These are phyloP conservation scores for Ceratina australensis DNA, from an alignment of 1,140 invertebrate genomes.

Conservation along the genomic window DNA sequence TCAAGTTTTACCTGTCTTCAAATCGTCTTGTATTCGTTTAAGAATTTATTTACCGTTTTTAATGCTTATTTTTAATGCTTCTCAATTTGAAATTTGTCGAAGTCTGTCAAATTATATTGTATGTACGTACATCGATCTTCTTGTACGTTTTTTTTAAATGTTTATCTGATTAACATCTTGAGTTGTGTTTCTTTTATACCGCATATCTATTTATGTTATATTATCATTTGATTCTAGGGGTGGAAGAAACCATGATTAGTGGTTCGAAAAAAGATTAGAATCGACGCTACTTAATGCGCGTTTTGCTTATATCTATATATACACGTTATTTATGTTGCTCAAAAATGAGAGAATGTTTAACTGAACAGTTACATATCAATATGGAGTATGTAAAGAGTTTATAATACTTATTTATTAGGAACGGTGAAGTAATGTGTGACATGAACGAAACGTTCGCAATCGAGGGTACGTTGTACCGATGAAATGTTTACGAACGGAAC, in stretches of 20 bases:
- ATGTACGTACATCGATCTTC: too few relatives aligned
- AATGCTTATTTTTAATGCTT: slow-evolving; percentile 2
- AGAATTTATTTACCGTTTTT: not conserved
- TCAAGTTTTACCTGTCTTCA: too few relatives aligned
- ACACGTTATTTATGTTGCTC: not conserved
- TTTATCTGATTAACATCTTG: slow-evolving; percentile 4
- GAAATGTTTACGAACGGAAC: not conserved
- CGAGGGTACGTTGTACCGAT: not conserved
- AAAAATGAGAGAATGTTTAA: not conserved
- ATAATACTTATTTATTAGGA: not conserved
- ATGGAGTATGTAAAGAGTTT: not conserved
- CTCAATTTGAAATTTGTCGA: too few relatives aligned
- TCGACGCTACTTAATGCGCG: not conserved
- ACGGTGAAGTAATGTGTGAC: slow-evolving; percentile 39
- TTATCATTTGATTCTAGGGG: slow-evolving; percentile 31
- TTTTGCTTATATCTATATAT: not conserved
- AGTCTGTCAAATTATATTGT: too few relatives aligned
- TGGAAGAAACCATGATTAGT: slow-evolving; percentile 21
- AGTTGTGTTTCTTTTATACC: not conserved
- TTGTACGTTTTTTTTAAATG: not conserved
- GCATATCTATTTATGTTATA: slow-evolving; percentile 7
- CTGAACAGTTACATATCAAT: not conserved
- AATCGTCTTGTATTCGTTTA: slow-evolving; percentile 7
- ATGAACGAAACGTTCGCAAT: slow-evolving; percentile 5
- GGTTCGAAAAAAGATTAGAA: slow-evolving; percentile 24